Conservation (phyloP, 2,797 vertebrate species). For the Anguilla megastoma region DNA sequence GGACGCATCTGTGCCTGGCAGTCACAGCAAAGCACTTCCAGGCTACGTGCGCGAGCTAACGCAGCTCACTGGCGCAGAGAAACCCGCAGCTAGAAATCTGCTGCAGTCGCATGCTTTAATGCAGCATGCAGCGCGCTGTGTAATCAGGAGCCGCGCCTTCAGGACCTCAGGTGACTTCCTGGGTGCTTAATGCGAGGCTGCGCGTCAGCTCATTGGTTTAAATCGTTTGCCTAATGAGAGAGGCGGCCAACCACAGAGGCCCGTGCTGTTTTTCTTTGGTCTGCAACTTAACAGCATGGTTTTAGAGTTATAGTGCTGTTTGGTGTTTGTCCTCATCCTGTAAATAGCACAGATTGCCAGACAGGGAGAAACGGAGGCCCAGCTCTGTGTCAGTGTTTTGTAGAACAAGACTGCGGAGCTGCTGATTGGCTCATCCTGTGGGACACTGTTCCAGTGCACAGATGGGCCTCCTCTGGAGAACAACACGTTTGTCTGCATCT, state of each 20-base stretch:
- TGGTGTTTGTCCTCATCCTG: not conserved
- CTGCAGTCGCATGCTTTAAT: not conserved
- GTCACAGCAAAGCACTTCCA: conserved; percentile 24
- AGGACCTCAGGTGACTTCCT: not conserved
- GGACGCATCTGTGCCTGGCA: conserved; percentile 18
- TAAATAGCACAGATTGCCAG: not conserved
- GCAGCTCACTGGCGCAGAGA: conserved; percentile 34
- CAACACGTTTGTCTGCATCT: not conserved
- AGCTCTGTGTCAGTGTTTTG: not conserved
- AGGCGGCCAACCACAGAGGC: not conserved
- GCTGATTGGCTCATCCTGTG: not conserved
- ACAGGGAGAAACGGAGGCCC: not conserved
- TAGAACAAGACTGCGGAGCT: not conserved
- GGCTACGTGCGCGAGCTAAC: conserved; percentile 33
- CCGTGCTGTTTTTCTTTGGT: not conserved
- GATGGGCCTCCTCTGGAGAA: not conserved
- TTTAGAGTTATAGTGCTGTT: not conserved
- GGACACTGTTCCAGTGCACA: not conserved
- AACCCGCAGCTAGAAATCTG: not conserved
- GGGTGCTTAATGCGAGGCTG: not conserved
- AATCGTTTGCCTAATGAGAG: not conserved
- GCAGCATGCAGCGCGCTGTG: not conserved
- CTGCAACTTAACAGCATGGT: not conserved
- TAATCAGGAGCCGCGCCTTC: not conserved
- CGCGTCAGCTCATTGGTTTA: not conserved